Evolutionary conservation across 2,797 vertebrate genomes (phyloP), one percentile per base, ranked within the genome.

Genomic region (Acipenser oxyrinchus): DNA sequence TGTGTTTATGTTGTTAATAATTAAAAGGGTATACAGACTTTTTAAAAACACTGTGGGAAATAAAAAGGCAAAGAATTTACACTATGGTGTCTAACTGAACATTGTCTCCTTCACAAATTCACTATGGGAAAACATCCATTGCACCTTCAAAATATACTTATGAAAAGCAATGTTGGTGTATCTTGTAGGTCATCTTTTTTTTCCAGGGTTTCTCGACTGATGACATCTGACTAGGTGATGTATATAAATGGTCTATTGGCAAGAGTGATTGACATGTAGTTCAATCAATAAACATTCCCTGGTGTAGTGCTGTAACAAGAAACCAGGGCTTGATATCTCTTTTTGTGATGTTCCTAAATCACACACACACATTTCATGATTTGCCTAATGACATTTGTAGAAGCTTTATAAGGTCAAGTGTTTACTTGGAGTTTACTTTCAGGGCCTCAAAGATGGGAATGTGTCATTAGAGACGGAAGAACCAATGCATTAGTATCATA

Each of bases 181-280:
- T 58, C 12, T 58, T 58, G 55, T 13, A 58, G 9, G 55, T 58
- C 15, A n/a, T 58, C 12, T n/a, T 13, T n/a, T 13, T 58, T 10
- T 13, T 58, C 55, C 12, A 11, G 12, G 6, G 10, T 58, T 11
- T 58, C 6, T 58, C 11, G 1, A 58, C 55, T 58, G 55, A 58
- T 58, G 10, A 58, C 7, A 53, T 53, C 10, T 58, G 10, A 58
- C 11, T n/a, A 58, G 37, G 76, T 70, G 70, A 23, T 63, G 70
- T 77, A 82, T 76, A 81, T 76, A 77, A 77, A 78, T 77, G 76
- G 80, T 79, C 74, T 74, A 76, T 75, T 78, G 73, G 79, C 62
- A 69, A 72, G 73, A 73, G 52, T 85, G 84, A 89, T 77, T 88
- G 85, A 83, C 82, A 84, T 60, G 6, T n/a, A 70, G 70, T 78